phyloP scores from a whole-genome alignment of 2,113 vertebrate species.

The Podarcis raffonei region DNA sequence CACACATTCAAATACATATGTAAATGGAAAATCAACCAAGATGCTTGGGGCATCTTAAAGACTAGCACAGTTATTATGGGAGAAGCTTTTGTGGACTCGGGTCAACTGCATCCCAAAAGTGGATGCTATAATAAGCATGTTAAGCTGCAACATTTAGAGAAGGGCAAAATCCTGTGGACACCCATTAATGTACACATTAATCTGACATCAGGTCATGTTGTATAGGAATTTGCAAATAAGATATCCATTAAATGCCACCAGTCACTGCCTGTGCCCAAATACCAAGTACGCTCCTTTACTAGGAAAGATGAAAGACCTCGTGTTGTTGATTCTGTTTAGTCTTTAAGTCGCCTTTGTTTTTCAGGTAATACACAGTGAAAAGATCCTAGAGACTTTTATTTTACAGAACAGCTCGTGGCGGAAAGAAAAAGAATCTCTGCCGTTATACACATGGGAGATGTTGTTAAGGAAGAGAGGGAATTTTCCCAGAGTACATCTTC shows the following conservation, averaged over 20 bases:
- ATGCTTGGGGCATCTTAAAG: too few relatives aligned
- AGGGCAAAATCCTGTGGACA: too few relatives aligned
- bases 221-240: not conserved
- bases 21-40: too few relatives aligned
- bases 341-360: not conserved
- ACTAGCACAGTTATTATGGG: too few relatives aligned
- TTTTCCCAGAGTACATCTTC: constrained; percentile 31
- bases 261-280: not conserved
- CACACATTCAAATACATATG: too few relatives aligned
- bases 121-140: too few relatives aligned
- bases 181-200: not conserved
- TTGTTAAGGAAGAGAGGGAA: constrained; percentile 31
- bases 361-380: not conserved
- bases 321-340: not conserved
- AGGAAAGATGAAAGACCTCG: constrained; percentile 15
- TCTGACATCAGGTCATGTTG: not conserved
- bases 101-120: too few relatives aligned
- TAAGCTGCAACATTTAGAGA: too few relatives aligned
- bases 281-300: not conserved
- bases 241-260: not conserved
- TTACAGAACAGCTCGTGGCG: not conserved
- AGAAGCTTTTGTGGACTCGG: too few relatives aligned
- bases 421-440: not conserved
- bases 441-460: constrained; percentile 15
- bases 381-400: too few relatives aligned